Percentiles rank a stretch among this genome's conserved stretches.
Evolutionary conservation across 2,888 invertebrate species (phyloP).

Genomic region (Ophraella communa): DNA sequence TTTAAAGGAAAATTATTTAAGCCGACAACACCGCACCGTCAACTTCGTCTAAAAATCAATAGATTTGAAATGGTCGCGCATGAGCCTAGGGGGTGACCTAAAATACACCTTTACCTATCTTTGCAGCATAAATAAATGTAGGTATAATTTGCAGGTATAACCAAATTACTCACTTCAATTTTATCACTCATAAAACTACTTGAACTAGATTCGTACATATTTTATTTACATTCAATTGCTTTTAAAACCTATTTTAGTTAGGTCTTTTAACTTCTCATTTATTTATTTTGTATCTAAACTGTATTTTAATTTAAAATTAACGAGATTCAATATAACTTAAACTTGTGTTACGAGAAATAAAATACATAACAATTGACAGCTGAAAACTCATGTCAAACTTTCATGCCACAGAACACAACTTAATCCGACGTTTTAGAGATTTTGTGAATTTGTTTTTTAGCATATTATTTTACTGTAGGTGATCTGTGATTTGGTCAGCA

Average conservation of each 20-base stretch:
- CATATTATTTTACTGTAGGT: no score
- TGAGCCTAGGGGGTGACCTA: no score
- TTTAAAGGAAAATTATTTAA: no score
- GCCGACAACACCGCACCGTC: no score
- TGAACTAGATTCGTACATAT: conserved; percentile 6
- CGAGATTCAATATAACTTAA: conserved; percentile 9
- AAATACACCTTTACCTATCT: not conserved
- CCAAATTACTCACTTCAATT: conserved; percentile 8
- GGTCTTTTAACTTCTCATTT: not conserved
- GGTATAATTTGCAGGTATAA: not conserved
- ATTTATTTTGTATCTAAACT: not conserved
- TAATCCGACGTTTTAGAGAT: no score
- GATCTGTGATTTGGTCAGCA: no score
- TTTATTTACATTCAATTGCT: not conserved
- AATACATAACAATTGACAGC: not conserved
- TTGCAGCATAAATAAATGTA: not conserved
- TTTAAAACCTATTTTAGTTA: not conserved
- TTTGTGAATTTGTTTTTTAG: no score
- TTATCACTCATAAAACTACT: conserved; percentile 4
- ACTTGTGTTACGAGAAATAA: conserved; percentile 21
- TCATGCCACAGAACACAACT: no score
- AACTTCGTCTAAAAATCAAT: no score
- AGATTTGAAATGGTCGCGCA: no score
- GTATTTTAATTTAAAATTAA: not conserved
- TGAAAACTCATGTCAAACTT: no score